A percentile compares a stretch with the other conserved stretches of the same genome.
Evolutionary conservation across 2,888 invertebrate genomes (phyloP).

Genomic region (Ochlodes sylvanus): DNA sequence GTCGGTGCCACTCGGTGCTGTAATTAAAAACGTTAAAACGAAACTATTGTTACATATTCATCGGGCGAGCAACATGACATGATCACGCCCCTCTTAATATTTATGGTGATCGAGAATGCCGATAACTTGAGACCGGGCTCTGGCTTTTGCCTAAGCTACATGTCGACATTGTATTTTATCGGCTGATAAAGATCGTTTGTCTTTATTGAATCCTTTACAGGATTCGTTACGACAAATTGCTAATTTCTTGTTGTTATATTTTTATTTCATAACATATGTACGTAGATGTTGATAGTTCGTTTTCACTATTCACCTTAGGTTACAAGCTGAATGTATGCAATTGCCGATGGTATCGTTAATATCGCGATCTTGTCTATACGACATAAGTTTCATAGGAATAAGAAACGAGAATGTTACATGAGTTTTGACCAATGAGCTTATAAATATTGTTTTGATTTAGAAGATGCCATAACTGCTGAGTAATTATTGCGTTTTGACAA

Average conservation of each 20-base stretch:
- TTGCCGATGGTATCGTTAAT: not conserved
- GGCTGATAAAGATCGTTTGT: conserved; percentile 17
- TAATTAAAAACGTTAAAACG: conserved; percentile 46
- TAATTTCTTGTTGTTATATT: conserved; percentile 12
- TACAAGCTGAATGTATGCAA: not conserved
- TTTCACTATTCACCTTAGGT: not conserved
- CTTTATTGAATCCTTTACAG: conserved; percentile 25
- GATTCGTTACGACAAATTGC: conserved; percentile 16
- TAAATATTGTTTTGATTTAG: not conserved
- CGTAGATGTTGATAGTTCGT: not conserved
- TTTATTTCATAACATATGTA: too few relatives aligned
- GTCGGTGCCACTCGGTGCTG: conserved; percentile 19
- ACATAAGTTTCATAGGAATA: not conserved
- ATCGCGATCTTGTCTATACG: not conserved
- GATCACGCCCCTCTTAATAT: conserved; percentile 71
- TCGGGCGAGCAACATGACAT: conserved; percentile 66
- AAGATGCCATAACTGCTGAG: too few relatives aligned
- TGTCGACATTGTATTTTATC: conserved; percentile 24
- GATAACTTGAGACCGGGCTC: conserved; percentile 52
- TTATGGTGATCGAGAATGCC: conserved; percentile 68
- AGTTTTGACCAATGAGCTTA: not conserved
- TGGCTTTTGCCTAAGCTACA: conserved; percentile 33
- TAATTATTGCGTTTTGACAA: too few relatives aligned
- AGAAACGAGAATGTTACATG: not conserved
- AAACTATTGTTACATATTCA: conserved; percentile 59